Percentiles rank a stretch among this genome's conserved stretches.
These are phyloP conservation scores for Catocala sponsa DNA, from an alignment of 2,888 invertebrate species.

Conservation along the genomic window DNA sequence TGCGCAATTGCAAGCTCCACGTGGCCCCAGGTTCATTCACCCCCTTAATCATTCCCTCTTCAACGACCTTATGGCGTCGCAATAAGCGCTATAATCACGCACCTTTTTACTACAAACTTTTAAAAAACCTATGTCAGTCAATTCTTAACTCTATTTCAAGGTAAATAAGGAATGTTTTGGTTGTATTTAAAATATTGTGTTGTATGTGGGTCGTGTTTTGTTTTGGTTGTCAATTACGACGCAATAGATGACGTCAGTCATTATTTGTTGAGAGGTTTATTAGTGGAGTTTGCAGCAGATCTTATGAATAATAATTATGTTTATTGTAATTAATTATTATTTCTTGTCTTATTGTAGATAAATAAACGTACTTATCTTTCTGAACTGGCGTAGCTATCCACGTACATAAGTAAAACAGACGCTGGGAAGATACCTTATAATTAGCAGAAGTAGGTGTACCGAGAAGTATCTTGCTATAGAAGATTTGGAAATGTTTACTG, in stretches of 20 bases:
- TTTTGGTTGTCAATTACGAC: constrained; percentile 44
- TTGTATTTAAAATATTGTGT: constrained; percentile 29
- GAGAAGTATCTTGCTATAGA: too few relatives aligned
- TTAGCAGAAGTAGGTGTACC: too few relatives aligned
- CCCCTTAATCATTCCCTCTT: constrained; percentile 44
- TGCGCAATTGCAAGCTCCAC: constrained; percentile 83
- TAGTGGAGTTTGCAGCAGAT: neutral
- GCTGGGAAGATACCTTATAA: too few relatives aligned
- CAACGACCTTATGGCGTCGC: constrained; percentile 40
- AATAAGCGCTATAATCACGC: constrained; percentile 42
- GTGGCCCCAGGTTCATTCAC: constrained; percentile 79
- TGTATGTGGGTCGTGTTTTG: constrained; percentile 50
- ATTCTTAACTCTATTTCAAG: constrained; percentile 26
- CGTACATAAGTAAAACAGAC: too few relatives aligned
- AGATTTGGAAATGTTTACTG: too few relatives aligned
- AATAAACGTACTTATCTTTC: too few relatives aligned
- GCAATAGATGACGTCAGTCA: constrained; percentile 46
- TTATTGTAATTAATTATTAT: too few relatives aligned
- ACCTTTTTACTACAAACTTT: constrained; percentile 40
- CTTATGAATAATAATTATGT: neutral
- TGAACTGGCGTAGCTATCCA: too few relatives aligned
- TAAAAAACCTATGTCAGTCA: constrained; percentile 12
- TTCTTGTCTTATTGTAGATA: too few relatives aligned
- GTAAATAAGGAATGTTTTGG: constrained; percentile 38
- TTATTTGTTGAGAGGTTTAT: constrained; percentile 38